phyloP scores from a whole-genome alignment of 2,113 vertebrate genomes.

The Choloepus hoffmanni region DNA sequence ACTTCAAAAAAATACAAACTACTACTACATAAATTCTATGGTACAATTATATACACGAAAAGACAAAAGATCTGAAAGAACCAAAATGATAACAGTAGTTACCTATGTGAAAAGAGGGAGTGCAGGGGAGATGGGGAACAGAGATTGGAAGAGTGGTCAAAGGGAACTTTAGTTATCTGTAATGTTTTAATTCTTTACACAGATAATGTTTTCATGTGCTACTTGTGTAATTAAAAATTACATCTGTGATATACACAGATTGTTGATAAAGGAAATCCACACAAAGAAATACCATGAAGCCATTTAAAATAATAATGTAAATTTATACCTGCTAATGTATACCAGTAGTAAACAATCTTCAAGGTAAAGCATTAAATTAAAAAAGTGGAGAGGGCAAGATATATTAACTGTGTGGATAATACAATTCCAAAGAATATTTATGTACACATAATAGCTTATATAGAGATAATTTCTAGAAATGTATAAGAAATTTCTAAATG shows the following conservation, averaged over 20 bases:
- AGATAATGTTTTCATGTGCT: not conserved
- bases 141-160: not conserved
- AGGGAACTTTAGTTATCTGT: not conserved
- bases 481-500: slow-evolving; percentile 3
- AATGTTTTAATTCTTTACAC: not conserved
- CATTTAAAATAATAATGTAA: not conserved
- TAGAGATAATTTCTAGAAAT: not conserved
- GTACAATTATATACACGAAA: not conserved
- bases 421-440: not conserved
- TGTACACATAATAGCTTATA: not conserved
- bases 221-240: not conserved
- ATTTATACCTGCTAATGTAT: not conserved
- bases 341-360: not conserved
- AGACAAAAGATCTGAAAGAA: not conserved
- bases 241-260: not conserved
- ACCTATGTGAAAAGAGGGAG: not conserved
- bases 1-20: not conserved
- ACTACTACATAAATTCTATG: not conserved
- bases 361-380: not conserved
- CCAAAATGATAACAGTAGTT: not conserved
- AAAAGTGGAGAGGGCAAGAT: not conserved
- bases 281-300: not conserved
- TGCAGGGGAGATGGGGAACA: not conserved
- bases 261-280: not conserved
- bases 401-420: not conserved